Evolutionary conservation across 2,113 vertebrate species (phyloP).

Genomic region (Corvus hawaiiensis): DNA sequence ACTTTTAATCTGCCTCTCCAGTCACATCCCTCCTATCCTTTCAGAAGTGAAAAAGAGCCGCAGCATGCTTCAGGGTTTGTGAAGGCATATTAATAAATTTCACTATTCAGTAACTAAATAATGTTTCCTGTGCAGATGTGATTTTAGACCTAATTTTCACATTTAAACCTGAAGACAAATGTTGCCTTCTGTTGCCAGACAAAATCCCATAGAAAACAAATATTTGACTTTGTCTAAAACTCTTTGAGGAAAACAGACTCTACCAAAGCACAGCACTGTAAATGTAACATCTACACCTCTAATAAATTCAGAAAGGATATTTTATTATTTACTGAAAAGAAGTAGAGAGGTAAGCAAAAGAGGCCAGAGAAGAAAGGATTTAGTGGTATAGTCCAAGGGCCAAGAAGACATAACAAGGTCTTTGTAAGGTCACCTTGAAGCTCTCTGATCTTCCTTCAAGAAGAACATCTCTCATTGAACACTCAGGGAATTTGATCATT

Average conservation of each 20-base stretch:
- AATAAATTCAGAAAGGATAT: background rate
- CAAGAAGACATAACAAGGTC: background rate
- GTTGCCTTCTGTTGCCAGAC: background rate
- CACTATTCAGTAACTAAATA: background rate
- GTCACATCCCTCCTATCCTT: background rate
- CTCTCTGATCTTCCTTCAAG: background rate
- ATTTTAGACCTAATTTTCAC: slow-evolving; percentile 10
- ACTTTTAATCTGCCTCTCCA: background rate
- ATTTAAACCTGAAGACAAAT: slow-evolving; percentile 2
- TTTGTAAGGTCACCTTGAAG: background rate
- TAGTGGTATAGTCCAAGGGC: background rate
- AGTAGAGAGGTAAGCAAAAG: background rate
- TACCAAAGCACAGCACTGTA: background rate
- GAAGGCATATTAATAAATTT: slow-evolving; percentile 5
- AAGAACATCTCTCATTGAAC: background rate
- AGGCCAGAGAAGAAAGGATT: background rate
- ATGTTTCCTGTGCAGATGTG: background rate
- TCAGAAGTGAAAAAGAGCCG: background rate
- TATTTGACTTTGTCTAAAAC: background rate
- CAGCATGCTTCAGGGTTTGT: background rate
- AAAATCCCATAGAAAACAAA: background rate
- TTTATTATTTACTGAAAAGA: background rate
- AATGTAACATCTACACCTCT: background rate
- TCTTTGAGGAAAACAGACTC: background rate
- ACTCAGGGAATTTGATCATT: background rate